These are phyloP conservation scores for Azorinus chamasolen DNA, from an alignment of 2,888 invertebrate genomes.

Conservation along the genomic window DNA sequence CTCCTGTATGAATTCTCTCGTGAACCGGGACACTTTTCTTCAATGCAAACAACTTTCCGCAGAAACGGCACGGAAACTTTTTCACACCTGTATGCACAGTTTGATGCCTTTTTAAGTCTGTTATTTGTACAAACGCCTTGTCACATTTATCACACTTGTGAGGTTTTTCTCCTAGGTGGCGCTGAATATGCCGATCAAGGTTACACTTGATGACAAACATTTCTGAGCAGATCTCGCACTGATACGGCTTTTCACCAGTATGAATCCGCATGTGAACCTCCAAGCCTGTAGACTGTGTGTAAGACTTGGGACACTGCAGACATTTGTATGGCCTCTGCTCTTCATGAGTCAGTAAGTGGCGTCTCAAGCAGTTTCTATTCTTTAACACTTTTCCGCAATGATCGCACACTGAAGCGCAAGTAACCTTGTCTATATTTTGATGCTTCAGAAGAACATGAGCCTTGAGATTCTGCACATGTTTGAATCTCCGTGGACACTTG, in stretches of 20 bases:
- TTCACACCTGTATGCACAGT: conserved; percentile 11
- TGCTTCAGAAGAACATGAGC: conserved; percentile 7
- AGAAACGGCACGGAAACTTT: conserved; percentile 11
- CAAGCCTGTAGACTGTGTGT: conserved; percentile 18
- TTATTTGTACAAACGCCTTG: conserved; percentile 12
- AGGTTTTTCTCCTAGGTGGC: conserved; percentile 27
- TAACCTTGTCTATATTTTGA: conserved; percentile 8
- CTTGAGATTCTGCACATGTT: conserved; percentile 17
- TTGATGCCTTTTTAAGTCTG: conserved; percentile 20
- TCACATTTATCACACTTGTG: conserved; percentile 24
- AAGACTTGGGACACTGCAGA: conserved; percentile 18
- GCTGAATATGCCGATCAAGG: conserved; percentile 14
- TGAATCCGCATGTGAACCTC: conserved; percentile 15
- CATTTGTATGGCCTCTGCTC: conserved; percentile 27
- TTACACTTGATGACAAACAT: conserved; percentile 17
- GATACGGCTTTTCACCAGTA: conserved; percentile 9
- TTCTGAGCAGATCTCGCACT: conserved; percentile 26
- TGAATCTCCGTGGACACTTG: conserved; percentile 5
- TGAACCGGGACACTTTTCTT: conserved; percentile 15
- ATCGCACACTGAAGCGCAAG: conserved; percentile 16
- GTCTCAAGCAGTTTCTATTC: conserved; percentile 13
- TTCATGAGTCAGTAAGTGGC: conserved; percentile 17
- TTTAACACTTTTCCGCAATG: conserved; percentile 24
- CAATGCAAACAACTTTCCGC: conserved; percentile 16
- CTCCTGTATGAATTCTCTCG: conserved; percentile 3